phyloP scores from a whole-genome alignment of 2,888 invertebrate genomes.

The Coleophora flavipennella region DNA sequence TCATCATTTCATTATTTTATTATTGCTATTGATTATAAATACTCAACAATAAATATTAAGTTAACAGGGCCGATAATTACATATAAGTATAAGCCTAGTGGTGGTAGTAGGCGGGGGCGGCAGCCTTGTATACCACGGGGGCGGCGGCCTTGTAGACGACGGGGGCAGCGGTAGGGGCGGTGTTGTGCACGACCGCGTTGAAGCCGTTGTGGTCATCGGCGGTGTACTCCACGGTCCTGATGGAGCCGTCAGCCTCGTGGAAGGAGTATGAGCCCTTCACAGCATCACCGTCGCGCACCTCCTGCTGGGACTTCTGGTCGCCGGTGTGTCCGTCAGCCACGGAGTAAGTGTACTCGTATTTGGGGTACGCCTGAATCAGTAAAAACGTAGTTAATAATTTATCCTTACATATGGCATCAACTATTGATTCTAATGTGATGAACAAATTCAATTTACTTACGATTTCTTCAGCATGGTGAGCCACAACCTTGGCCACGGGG shows the following conservation, averaged over 20 bases:
- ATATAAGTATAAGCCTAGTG: background rate
- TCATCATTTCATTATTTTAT: no score
- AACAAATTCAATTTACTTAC: constrained; percentile 1
- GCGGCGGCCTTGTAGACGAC: constrained; percentile 23
- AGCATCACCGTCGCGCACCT: constrained; percentile 57
- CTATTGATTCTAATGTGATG: constrained; percentile 26
- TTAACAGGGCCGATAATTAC: no score
- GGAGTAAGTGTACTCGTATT: constrained; percentile 56
- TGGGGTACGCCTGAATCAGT: constrained; percentile 31
- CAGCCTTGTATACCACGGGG: constrained; percentile 18
- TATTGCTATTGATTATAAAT: no score
- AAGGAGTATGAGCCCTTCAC: constrained; percentile 64
- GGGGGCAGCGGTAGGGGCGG: constrained; percentile 31
- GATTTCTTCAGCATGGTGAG: constrained; percentile 16
- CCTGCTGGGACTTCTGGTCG: constrained; percentile 65
- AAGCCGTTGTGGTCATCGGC: constrained; percentile 61
- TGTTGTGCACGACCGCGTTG: constrained; percentile 42
- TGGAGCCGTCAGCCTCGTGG: constrained; percentile 63
- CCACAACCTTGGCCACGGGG: constrained; percentile 18
- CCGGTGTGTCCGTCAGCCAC: constrained; percentile 65
- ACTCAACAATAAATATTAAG: no score
- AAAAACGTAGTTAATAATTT: no score
- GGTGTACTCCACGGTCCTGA: constrained; percentile 61
- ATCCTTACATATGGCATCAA: no score
- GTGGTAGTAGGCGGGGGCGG: constrained; percentile 18